Conservation (phyloP, 2,797 vertebrate species). For the Anniella stebbinsi region DNA sequence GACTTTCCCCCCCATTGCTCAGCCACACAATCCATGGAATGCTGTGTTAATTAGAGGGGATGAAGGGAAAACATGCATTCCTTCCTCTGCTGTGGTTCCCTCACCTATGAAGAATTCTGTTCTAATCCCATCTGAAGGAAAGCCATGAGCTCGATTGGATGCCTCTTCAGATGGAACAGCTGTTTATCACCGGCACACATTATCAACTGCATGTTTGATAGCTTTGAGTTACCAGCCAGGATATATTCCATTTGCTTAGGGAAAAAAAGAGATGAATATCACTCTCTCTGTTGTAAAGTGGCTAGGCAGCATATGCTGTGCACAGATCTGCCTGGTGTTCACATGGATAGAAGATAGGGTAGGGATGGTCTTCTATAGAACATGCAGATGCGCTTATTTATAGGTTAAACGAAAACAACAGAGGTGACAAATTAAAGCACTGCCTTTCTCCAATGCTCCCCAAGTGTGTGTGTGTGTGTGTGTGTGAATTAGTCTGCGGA, state of each 20-base stretch:
- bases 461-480: background rate
- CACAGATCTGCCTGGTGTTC: background rate
- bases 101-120: conserved; percentile 9
- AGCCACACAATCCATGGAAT: background rate
- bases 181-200: background rate
- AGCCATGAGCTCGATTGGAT: background rate
- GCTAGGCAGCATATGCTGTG: background rate
- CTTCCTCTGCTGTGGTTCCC: background rate
- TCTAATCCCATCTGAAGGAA: background rate
- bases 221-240: background rate
- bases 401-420: background rate
- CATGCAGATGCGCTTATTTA: background rate
- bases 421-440: background rate
- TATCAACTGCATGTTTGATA: background rate
- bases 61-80: background rate
- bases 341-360: background rate
- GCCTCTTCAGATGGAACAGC: background rate
- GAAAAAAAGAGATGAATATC: background rate
- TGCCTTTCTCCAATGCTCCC: background rate
- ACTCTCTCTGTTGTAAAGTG: background rate
- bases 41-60: background rate
- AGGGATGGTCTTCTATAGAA: background rate
- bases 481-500: background rate
- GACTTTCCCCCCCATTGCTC: background rate
- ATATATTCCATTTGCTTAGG: background rate